Conservation (phyloP, 2,797 vertebrate genomes). For the Liparis tanakae region DNA sequence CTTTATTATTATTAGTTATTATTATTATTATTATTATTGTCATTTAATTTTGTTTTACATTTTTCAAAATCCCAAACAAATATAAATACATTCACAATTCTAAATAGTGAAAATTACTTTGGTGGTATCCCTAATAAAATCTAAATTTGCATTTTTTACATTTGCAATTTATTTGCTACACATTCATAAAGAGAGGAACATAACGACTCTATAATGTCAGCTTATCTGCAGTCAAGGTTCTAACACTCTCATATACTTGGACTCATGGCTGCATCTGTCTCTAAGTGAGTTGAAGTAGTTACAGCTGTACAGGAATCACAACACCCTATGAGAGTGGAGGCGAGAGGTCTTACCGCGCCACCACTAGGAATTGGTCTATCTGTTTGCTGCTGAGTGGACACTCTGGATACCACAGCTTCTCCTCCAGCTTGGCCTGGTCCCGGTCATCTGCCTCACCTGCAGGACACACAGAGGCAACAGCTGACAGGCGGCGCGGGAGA, state of each 20-base stretch:
- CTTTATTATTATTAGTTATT: no score
- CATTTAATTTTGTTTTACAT: no score
- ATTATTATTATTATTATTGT: not conserved
- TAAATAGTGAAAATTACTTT: conserved; percentile 4
- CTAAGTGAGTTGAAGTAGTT: not conserved
- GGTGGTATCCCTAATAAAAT: not conserved
- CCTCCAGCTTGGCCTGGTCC: conserved; percentile 96
- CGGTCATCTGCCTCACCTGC: conserved; percentile 93
- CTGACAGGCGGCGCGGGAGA: not conserved
- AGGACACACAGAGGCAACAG: conserved; percentile 26
- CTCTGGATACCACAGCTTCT: conserved; percentile 98
- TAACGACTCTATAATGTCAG: not conserved
- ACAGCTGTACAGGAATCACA: not conserved
- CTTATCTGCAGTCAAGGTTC: not conserved
- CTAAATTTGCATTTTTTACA: not conserved
- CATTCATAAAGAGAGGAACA: not conserved
- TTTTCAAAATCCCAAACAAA: not conserved
- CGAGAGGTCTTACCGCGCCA: conserved; percentile 89
- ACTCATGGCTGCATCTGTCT: not conserved
- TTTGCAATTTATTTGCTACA: not conserved
- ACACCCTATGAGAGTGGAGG: not conserved
- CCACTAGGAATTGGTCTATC: conserved; percentile 98
- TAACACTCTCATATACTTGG: not conserved
- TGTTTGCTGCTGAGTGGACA: conserved; percentile 95
- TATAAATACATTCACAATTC: not conserved